Evolutionary conservation across 2,113 vertebrate species (phyloP), one percentile per base, ranked within the genome.

Genomic region (Dunckerocampus dactyliophorus): DNA sequence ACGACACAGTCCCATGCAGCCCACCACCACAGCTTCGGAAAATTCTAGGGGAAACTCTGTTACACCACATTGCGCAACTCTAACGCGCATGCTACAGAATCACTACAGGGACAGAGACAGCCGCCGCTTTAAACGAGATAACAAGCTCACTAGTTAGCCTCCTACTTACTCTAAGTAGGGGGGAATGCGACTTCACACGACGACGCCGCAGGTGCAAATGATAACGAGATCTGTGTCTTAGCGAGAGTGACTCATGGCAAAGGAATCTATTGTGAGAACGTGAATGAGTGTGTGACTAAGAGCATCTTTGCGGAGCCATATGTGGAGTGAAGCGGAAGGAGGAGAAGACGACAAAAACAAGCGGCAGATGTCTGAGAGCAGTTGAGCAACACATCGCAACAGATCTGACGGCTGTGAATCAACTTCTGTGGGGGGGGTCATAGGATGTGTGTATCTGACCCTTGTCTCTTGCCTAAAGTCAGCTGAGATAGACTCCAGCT

Each of bases 271-370:
- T 75, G 70, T 69, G 70, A 78, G 71, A 74, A 76, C 67, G 69
- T 84, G 80, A 88, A 85, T 82, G 80, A 74, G 72, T 55, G 75
- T 65, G 58, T 75, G 76, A 76, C 57, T 67, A 75, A 68, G 56
- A 84, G 72, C 59, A 61, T 67, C 65, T 88, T 74, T 71, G 79
- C 86, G 85, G 76, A 84, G 82, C 72, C 69, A 71, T 73, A 39
- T 72, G 71, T 53, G 65, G 54, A 55, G 47, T 17, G 37, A 9
- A 1, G 43, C 57, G 42, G 57, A 28, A 28, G 10, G 13, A 60
- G 45, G 45, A 46, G 48, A 34, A 21, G 39, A 59, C 15, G 47
- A 48, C 31, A 34, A 61, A 72, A 65, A 62, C 59, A 62, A 22
- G 24, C 73, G 75, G 67, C 85, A 85, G 82, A 86, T 87, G 83